phyloP scores from a whole-genome alignment of 1,140 invertebrate species.

The Copidosoma floridanum region DNA sequence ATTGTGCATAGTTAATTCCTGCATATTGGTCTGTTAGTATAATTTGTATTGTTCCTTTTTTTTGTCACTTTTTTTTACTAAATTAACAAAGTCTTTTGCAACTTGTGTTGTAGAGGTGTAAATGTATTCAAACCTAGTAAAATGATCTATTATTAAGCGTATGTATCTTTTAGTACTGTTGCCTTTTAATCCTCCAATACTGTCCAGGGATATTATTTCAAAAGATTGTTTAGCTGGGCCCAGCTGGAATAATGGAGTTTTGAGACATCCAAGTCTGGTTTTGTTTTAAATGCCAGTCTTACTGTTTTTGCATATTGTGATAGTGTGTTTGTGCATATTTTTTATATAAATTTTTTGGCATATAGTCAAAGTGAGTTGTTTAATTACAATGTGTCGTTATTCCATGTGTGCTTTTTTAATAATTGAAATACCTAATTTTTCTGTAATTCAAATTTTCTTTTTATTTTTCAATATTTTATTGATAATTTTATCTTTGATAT shows the following conservation, averaged over 20 bases:
- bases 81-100: background rate
- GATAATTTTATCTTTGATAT: background rate
- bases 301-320: too few species aligned
- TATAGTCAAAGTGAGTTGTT: background rate
- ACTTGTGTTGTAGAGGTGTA: background rate
- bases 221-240: background rate
- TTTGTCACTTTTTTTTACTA: background rate
- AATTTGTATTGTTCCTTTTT: background rate
- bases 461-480: background rate
- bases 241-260: too few species aligned
- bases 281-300: constrained; percentile 25
- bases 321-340: too few species aligned
- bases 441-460: background rate
- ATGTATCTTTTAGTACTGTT: background rate
- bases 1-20: background rate
- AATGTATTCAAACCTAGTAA: too few species aligned
- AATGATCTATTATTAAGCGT: background rate
- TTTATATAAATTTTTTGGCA: background rate
- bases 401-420: background rate
- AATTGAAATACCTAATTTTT: constrained; percentile 4
- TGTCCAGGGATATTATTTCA: too few species aligned
- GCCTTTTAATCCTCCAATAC: constrained; percentile 25
- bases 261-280: constrained; percentile 8
- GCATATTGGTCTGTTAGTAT: background rate
- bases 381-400: constrained; percentile 8